Evolutionary conservation across 2,113 vertebrate genomes (phyloP), one percentile per base, ranked within the genome.

Genomic region (Illadopsis cleaveri): DNA sequence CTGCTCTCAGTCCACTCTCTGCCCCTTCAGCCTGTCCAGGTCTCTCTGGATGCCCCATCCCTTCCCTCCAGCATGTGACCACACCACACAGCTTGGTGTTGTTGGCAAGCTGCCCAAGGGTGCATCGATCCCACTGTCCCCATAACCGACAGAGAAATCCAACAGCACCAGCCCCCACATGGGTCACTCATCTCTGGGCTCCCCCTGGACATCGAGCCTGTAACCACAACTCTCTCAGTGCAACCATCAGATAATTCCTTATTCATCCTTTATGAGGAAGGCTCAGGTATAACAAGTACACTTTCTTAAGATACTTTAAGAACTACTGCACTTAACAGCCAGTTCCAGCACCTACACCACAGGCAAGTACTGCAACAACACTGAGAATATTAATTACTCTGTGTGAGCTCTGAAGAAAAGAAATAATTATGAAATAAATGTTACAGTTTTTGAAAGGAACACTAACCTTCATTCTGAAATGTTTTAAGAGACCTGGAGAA

Each of bases 151-250:
- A 82, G 61, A 50, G 27, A 75, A 4, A n/a, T 6, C 45, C 30
- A 45, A n/a, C 33, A 68, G 60, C 9, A 2, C 11, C 2, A 0
- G 30, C 14, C 13, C 45, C 30, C 25, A 30, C 38, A 53, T 0
- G 3, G 37, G 53, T 37, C 69, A 60, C 17, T 22, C 30, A 24
- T 27, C 70, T 35, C 47, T 35, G 47, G n/a, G n/a, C 47, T 89
- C 54, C 70, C 47, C 47, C 18, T 76, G 62, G 31, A 54, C 40
- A 76, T 15, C 0, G 5, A 77, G 54, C 56, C 62, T 10, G 2
- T 27, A n/a, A 70, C 15, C 54, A 56, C 56, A 54, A 33, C 31
- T 76, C 30, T n/a, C 50, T 27, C 47, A 54, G 17, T 9, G 15
- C 35, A 48, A 48, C 30, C 66, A 72, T 27, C 42, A 48, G 22